Evolutionary conservation across 2,113 vertebrate genomes (phyloP).

Genomic region (Clarias macrocephalus): DNA sequence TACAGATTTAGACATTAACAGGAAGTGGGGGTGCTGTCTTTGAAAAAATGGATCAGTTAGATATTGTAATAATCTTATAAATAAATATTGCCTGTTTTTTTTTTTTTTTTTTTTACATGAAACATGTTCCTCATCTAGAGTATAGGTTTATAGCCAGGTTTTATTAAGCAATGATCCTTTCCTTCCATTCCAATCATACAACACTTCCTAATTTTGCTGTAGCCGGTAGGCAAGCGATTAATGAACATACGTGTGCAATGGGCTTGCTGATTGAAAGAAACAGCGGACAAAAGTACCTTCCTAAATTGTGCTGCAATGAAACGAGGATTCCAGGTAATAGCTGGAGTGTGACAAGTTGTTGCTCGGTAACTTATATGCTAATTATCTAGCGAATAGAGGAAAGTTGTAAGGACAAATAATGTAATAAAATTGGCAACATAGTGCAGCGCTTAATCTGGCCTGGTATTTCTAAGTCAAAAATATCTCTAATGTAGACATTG

Average conservation of each 20-base stretch:
- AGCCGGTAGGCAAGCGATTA: background rate
- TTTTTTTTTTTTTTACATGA: background rate
- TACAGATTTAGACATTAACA: background rate
- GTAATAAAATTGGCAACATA: background rate
- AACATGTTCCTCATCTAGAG: background rate
- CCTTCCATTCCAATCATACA: background rate
- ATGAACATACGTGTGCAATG: background rate
- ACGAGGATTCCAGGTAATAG: background rate
- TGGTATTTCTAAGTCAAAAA: background rate
- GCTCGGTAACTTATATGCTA: background rate
- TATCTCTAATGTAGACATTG: background rate
- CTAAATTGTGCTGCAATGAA: background rate
- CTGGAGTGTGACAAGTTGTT: background rate
- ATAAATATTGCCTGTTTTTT: background rate
- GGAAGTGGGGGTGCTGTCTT: background rate
- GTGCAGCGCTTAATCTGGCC: background rate
- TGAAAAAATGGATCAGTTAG: background rate
- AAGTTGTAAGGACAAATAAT: background rate
- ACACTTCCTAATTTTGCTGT: background rate
- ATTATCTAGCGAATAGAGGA: background rate
- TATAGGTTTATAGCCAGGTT: background rate
- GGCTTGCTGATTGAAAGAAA: background rate
- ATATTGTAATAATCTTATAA: background rate
- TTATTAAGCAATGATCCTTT: background rate
- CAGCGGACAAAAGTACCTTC: background rate